Evolutionary conservation across 2,797 vertebrate genomes (phyloP), one percentile per base, ranked within the genome.

Genomic region (Falco peregrinus): DNA sequence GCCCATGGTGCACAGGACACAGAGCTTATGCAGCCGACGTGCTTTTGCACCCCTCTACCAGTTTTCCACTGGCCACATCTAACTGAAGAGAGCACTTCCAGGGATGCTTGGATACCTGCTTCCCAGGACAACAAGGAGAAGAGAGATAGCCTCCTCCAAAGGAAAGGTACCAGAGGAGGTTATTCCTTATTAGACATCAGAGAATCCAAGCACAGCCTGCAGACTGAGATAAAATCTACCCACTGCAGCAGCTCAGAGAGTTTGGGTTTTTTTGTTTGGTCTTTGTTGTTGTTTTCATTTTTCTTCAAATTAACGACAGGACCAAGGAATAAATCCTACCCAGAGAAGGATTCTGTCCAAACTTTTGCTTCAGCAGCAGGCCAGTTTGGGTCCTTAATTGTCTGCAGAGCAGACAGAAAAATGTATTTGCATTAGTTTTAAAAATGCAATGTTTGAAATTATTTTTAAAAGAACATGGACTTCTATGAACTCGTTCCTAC

Each of bases 1-100:
- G 37, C 13, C 37, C 20, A 8, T 4, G 2, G 16, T 6, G 25
- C 14, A 4, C 21, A 26, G 57, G 37, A 25, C 37, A 25, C 37
- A 1, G 67, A 16, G 37, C 26, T 51, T 7, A 11, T 1, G 3
- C 21, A 39, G 67, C 19, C 6, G 2, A 60, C 13, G 31, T 6
- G 2, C n/a, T 33, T 8, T 59, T 11, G 22, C 28, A 39, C 11
- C 48, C n/a, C 13, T 35, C 33, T n/a, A 5, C 9, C 14, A 17
- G 13, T 10, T 84, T 54, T 10, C 41, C 50, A 12, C 29, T 3
- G 16, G 35, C 43, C 35, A 5, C 24, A 20, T 41, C 35, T 51
- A 50, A 8, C n/a, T 4, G 10, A 56, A n/a, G n/a, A 15, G 7
- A 37, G 28, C 15, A 2, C 82, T 29, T 12, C 29, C 60, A 35